A percentile compares a stretch with the other conserved stretches of the same genome.
Evolutionary conservation across 2,797 vertebrate genomes (phyloP).

Genomic region (Diplodus puntazzo): DNA sequence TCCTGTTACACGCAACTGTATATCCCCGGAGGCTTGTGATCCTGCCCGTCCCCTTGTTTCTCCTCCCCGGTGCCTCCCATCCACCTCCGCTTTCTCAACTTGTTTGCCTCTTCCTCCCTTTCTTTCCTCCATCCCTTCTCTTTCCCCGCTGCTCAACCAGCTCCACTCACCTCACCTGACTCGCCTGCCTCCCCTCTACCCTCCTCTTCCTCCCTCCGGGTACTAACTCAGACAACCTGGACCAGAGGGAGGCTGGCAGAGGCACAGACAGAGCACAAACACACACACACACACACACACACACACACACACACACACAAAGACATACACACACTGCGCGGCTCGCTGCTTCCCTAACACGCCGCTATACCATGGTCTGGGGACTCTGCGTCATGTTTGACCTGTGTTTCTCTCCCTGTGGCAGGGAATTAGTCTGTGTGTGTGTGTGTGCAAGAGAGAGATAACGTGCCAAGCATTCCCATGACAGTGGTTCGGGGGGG

Average conservation of each 20-base stretch:
- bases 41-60: constrained; percentile 34
- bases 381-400: constrained; percentile 72
- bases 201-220: constrained; percentile 29
- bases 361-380: constrained; percentile 44
- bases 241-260: constrained; percentile 54
- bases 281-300: background rate
- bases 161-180: constrained; percentile 54
- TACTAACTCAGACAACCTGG: constrained; percentile 67
- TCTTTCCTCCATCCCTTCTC: constrained; percentile 30
- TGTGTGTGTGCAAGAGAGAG: constrained; percentile 7
- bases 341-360: constrained; percentile 45
- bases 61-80: constrained; percentile 27
- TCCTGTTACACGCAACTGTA: constrained; percentile 43
- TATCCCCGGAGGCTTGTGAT: constrained; percentile 53
- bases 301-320: too few relatives aligned
- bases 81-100: constrained; percentile 24
- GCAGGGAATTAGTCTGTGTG: constrained; percentile 51
- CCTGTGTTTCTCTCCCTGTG: constrained; percentile 68
- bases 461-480: constrained; percentile 56
- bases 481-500: constrained; percentile 38
- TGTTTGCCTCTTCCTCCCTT: constrained; percentile 39
- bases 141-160: constrained; percentile 26
- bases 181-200: constrained; percentile 16
- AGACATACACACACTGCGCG: constrained; percentile 25
- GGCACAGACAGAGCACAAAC: constrained; percentile 31